Percentiles rank a stretch among this genome's conserved stretches.
Conservation (phyloP, 2,888 invertebrate genomes). For the Pinctada fucata region DNA sequence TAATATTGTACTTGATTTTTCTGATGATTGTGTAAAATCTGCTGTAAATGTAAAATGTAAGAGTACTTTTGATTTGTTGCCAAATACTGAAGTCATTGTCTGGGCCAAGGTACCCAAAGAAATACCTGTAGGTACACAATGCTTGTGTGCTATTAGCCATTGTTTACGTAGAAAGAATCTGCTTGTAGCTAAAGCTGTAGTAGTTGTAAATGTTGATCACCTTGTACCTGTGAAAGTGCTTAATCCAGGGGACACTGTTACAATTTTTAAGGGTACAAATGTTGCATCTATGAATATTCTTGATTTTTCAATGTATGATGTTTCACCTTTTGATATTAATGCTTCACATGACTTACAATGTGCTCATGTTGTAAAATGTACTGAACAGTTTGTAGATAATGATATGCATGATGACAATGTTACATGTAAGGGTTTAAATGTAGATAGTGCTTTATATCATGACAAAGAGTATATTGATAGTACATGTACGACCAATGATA, state of each 20-base stretch:
- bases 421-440: too few species aligned
- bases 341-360: neutral
- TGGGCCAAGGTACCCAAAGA: neutral
- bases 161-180: conserved; percentile 3
- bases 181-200: neutral
- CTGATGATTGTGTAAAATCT: neutral
- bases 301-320: conserved; percentile 2
- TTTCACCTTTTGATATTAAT: neutral
- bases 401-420: too few species aligned
- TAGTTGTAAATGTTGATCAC: conserved; percentile 1
- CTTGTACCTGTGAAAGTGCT: neutral
- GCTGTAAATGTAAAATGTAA: neutral
- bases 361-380: neutral
- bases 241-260: neutral
- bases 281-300: conserved; percentile 10
- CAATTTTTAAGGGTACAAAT: conserved; percentile 7
- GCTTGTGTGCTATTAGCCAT: neutral
- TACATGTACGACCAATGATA: too few species aligned
- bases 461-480: too few species aligned
- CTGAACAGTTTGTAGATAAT: too few species aligned
- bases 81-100: conserved; percentile 1
- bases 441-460: too few species aligned
- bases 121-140: neutral
- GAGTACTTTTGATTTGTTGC: neutral
- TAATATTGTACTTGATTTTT: conserved; percentile 3